Evolutionary conservation across 2,113 vertebrate species (phyloP).

Genomic region (Apaloderma vittatum): DNA sequence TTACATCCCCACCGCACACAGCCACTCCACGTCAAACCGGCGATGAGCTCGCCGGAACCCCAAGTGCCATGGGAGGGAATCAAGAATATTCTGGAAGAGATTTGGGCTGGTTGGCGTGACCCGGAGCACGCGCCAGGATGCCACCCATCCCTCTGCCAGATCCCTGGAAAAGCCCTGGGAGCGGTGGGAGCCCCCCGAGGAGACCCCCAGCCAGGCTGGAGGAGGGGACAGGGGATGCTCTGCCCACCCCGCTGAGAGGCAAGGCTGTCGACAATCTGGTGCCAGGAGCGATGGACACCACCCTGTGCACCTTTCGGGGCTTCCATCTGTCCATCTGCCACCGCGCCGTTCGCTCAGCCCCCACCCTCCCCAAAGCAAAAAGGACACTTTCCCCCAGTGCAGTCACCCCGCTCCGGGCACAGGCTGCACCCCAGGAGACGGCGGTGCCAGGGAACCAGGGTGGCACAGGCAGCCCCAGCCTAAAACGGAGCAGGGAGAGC

Average conservation of each 20-base stretch:
- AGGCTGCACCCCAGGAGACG: not conserved
- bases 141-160: not conserved
- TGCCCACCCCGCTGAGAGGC: not conserved
- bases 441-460: not conserved
- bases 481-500: not conserved
- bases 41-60: not conserved
- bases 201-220: not conserved
- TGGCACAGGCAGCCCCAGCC: not conserved
- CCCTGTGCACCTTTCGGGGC: not conserved
- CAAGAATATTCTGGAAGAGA: not conserved
- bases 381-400: rapidly evolving
- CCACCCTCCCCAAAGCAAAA: not conserved
- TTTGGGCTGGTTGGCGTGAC: rapidly evolving
- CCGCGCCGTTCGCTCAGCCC: not conserved
- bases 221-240: not conserved
- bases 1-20: not conserved
- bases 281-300: not conserved
- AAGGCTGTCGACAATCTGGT: not conserved
- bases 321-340: conserved; percentile 38
- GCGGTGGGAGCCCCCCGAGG: rapidly evolving
- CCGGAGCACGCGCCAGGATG: rapidly evolving
- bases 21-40: not conserved
- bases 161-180: not conserved
- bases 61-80: rapidly evolving
- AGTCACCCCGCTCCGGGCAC: rapidly evolving